Base-by-base conservation (phyloP, 2,113 vertebrate species). In the Erythrolamprus reginae region DNA sequence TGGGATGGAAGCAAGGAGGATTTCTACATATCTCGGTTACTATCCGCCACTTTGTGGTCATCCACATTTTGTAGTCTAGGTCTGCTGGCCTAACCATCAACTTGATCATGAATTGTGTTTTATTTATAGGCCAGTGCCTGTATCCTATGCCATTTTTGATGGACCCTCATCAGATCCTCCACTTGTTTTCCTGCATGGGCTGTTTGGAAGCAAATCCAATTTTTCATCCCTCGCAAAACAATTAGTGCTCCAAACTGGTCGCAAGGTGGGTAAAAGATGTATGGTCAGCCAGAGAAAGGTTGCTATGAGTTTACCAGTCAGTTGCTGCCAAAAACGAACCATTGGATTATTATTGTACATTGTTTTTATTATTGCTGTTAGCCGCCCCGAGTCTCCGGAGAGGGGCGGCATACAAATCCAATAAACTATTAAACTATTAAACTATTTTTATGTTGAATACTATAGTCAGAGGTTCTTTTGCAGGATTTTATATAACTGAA, bases 121-220 rank as follows among this genome's bases (percentile, higher is more conserved):
- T 42, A 2, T 52, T 38, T 90, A 1, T 96, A 98, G 98, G 17
- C 94, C 97, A 0, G 96, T 98, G 90, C 97, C 93, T 56, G 83
- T 98, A 93, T 96, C 96, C 17, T 97, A 98, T 26, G 95, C 96
- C 5, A 97, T 98, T 89, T 95, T 97, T 17, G 97, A 97, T 8
- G 98, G 97, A 42, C 96, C 90, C 51, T 96, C 94, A 17, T 96
- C 96, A 1, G 96, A 92, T 47, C 96, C 96, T 2, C 98, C 98
- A 38, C 94, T 99, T 1, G 96, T 99, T 92, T 97, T 99, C 91
- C 97, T 99, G 8, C 99, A 99, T 0, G 99, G 99, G 26, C 97
- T 99, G 50, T 99, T 99, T 90, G 99, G 99, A 89, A 98, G 97
- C 96, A 98, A 96, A 90, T 95, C 96, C 77, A 99, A 99, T 96